phyloP scores from a whole-genome alignment of 2,113 vertebrate species.

The Rhabdornis inornatus region DNA sequence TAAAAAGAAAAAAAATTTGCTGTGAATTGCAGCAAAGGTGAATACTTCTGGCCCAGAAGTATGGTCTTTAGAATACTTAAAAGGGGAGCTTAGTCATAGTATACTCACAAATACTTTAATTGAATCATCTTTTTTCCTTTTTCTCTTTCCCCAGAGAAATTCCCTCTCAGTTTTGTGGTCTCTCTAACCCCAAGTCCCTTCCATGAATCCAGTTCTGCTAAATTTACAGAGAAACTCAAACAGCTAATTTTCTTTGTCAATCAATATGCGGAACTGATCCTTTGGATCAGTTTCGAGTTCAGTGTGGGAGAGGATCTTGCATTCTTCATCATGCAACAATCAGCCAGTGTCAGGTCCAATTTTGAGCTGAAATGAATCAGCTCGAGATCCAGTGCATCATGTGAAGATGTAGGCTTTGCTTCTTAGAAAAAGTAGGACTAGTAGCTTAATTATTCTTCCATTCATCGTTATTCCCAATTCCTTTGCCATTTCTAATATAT shows the following conservation, averaged over 20 bases:
- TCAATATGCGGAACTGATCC: not conserved
- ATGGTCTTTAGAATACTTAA: not conserved
- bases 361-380: not conserved
- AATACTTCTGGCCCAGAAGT: not conserved
- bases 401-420: not conserved
- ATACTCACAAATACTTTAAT: not conserved
- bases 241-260: not conserved
- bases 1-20: not conserved
- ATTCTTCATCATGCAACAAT: not conserved
- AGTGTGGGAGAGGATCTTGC: not conserved
- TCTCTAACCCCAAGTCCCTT: not conserved
- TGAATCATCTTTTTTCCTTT: not conserved
- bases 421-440: not conserved
- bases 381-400: not conserved
- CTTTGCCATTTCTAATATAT: not conserved
- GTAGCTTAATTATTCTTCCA: not conserved
- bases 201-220: not conserved
- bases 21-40: not conserved
- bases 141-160: not conserved
- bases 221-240: not conserved
- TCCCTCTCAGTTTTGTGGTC: not conserved
- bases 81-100: not conserved
- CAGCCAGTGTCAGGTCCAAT: not conserved
- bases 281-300: not conserved
- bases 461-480: not conserved